Base-by-base conservation (phyloP, 2,888 invertebrate genomes). In the Eilema griseolum region DNA sequence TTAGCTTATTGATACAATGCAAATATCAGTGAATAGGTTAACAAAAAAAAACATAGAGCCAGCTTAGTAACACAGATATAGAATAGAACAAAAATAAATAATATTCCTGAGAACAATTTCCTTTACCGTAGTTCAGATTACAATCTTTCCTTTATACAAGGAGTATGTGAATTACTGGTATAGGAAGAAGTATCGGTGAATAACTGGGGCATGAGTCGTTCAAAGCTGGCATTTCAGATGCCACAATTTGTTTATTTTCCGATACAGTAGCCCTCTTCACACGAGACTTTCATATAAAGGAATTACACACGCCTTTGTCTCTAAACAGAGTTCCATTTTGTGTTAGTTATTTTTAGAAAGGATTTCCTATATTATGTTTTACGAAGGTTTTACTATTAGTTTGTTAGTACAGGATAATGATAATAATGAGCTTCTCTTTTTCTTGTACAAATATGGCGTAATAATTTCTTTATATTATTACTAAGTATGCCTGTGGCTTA, bases 261-360 rank as follows among this genome's bases (percentile, higher is more conserved):
- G 60, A 74, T 66, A 69, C 68, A 80, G 41, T 64, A 60, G 26
- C 11, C 10, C 37, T 71, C 28, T 28, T 31, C 59, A 66, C 73
- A 74, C 52, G 61, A 64, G 69, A 67, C 46, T 64, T 74, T 68
- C 67, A 72, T 75, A 75, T 77, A 80, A 77, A 71, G 61, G 70
- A 74, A 77, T 80, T 73, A 80, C 74, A 59, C 63, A 37, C 20
- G 24, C 59, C 68, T 63, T 70, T 71, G 66, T 46, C 46, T 67
- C 64, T 71, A 63, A 77, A 74, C 69, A 52, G 61, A 11, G 46
- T 62, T 10, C 56, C 41, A 72, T 46, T 70, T 66, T 73, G 62
- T 71, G n/a, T 33, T 61, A n/a, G 60, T 57, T 66, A 46, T 56
- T 64, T 37, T 16, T 3, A 41, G 41, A 5, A 41, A 41, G 20